phyloP scores from a whole-genome alignment of 30 jellyfish, hydroid and myxozoan species.

The Pelagia noctiluca region DNA sequence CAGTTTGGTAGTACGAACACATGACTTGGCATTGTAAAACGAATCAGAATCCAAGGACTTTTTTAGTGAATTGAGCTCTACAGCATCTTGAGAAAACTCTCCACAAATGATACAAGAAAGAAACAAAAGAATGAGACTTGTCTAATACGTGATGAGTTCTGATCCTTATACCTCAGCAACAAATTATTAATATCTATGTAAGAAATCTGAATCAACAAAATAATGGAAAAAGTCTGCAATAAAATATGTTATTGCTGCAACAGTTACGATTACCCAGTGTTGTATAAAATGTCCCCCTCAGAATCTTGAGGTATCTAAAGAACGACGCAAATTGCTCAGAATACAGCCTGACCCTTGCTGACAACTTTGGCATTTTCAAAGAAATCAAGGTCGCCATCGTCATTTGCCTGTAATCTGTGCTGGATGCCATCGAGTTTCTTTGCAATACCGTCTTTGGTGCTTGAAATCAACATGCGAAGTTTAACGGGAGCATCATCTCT shows the following conservation, averaged over 20 bases:
- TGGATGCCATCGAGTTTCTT: constrained; percentile 9
- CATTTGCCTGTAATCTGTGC: constrained; percentile 13
- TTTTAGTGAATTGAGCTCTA: no score
- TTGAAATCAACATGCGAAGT: constrained; percentile 22
- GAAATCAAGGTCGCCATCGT: constrained; percentile 21
- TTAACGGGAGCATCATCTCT: constrained; percentile 23
- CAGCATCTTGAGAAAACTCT: no score
- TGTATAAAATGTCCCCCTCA: background rate
- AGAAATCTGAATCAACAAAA: background rate
- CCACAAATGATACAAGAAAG: no score
- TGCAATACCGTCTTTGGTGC: constrained; percentile 28
- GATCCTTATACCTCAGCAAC: background rate
- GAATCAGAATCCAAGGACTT: no score
- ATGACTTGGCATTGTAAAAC: no score
- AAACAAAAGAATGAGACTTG: no score
- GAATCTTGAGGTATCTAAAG: no score
- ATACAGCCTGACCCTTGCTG: background rate
- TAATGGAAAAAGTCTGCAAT: background rate
- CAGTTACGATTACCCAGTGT: no score
- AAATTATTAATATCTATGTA: no score
- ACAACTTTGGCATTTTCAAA: background rate
- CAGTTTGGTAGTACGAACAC: no score
- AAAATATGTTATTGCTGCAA: background rate
- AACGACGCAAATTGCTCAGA: no score
- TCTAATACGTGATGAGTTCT: no score